These are phyloP conservation scores for Carlito syrichta DNA, from an alignment of 2,113 vertebrate species.

Conservation along the genomic window DNA sequence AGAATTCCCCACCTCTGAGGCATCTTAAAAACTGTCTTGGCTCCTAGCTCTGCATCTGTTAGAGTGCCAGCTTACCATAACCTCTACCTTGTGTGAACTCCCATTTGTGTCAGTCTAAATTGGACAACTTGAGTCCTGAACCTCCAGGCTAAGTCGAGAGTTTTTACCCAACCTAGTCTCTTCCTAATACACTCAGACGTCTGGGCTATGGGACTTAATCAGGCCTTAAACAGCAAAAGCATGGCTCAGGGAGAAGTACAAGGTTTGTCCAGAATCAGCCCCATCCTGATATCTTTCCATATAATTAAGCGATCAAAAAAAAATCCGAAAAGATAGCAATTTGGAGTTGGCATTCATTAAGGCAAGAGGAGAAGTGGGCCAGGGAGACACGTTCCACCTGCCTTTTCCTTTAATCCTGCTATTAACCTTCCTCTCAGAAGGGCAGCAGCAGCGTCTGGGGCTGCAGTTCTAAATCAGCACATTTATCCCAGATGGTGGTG, in stretches of 20 bases:
- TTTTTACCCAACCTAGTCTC: neutral
- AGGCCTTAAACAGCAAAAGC: neutral
- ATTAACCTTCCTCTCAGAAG: slow-evolving; percentile 14
- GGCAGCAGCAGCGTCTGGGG: neutral
- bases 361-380: neutral
- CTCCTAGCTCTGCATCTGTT: neutral
- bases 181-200: neutral
- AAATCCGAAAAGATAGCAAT: neutral
- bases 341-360: slow-evolving; percentile 37
- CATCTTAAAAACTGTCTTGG: neutral
- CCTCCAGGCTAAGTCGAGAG: neutral
- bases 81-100: neutral
- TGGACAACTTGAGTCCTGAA: neutral
- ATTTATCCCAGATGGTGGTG: neutral
- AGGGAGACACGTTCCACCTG: neutral
- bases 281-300: neutral
- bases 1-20: neutral
- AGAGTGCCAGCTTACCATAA: neutral
- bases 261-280: neutral
- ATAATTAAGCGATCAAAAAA: slow-evolving; percentile 10
- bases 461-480: neutral
- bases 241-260: neutral
- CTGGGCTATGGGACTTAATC: neutral
- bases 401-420: slow-evolving; percentile 41
- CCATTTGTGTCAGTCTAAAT: neutral